Percentiles rank a stretch among this genome's conserved stretches.
Conservation (phyloP, 2,888 invertebrate species). For the Platycheirus albimanus region DNA sequence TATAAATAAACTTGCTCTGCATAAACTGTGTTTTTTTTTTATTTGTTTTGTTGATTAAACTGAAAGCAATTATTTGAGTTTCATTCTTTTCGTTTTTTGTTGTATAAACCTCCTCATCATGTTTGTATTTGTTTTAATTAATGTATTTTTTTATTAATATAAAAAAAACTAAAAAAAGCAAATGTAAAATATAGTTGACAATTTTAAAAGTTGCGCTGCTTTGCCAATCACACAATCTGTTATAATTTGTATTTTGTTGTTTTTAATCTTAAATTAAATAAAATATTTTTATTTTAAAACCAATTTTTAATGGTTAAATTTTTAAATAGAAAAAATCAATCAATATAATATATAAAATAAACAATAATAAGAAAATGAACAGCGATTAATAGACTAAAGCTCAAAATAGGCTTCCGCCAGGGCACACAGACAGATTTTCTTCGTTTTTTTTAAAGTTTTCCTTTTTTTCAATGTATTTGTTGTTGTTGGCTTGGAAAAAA, state of each 20-base stretch:
- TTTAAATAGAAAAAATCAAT: constrained; percentile 21
- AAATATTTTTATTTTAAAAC: constrained; percentile 54
- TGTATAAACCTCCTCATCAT: constrained; percentile 36
- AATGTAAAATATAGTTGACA: constrained; percentile 28
- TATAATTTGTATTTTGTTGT: too few relatives aligned
- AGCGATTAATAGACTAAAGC: constrained; percentile 64
- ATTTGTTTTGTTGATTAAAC: constrained; percentile 11
- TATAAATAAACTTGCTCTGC: constrained; percentile 63
- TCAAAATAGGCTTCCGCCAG: constrained; percentile 65
- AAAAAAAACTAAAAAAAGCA: constrained; percentile 28
- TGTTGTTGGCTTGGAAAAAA: constrained; percentile 52
- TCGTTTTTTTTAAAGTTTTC: constrained; percentile 19
- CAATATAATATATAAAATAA: constrained; percentile 24
- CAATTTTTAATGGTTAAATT: constrained; percentile 40
- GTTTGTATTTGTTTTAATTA: constrained; percentile 30
- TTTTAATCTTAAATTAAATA: constrained; percentile 58
- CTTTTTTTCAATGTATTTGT: constrained; percentile 2
- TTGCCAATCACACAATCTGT: constrained; percentile 39
- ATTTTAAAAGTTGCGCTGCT: constrained; percentile 46
- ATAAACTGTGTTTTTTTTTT: constrained; percentile 30
- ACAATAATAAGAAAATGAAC: constrained; percentile 66
- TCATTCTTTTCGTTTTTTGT: constrained; percentile 24
- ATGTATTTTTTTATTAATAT: constrained; percentile 22
- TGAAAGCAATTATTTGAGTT: constrained; percentile 38
- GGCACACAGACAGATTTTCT: constrained; percentile 59